Conservation (phyloP, 2,888 invertebrate genomes). For the Ptilodon capucinus region DNA sequence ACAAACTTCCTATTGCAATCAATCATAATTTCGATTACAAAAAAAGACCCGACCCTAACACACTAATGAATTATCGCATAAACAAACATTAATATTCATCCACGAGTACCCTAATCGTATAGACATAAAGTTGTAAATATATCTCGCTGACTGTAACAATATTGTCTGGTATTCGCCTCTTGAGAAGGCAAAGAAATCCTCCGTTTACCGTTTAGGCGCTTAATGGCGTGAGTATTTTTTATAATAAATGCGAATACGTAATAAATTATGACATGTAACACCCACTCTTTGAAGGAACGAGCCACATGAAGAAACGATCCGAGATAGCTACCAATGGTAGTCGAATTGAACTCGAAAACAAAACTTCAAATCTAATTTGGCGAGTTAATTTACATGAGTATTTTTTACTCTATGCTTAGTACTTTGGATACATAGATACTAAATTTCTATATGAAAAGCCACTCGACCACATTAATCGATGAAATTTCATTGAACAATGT, state of each 20-base stretch:
- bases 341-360: neutral
- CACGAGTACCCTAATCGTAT: neutral
- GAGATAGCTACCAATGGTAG: neutral
- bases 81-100: neutral
- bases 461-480: too few species aligned
- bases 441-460: too few species aligned
- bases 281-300: slow-evolving; percentile 47
- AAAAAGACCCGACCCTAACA: slow-evolving; percentile 31
- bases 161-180: slow-evolving; percentile 35
- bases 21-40: slow-evolving; percentile 31
- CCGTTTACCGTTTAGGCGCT: slow-evolving; percentile 72
- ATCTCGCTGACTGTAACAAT: neutral
- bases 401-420: too few species aligned
- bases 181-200: slow-evolving; percentile 65
- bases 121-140: slow-evolving; percentile 10
- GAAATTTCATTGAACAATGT: too few species aligned
- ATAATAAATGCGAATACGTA: slow-evolving; percentile 58
- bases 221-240: slow-evolving; percentile 61
- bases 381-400: too few species aligned
- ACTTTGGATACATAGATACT: too few species aligned
- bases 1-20: slow-evolving; percentile 38
- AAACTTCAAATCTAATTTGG: too few species aligned
- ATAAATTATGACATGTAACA: slow-evolving; percentile 74
- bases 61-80: slow-evolving; percentile 32
- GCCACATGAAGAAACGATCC: slow-evolving; percentile 2